Percentiles rank a stretch among this genome's conserved stretches.
phyloP scores from a whole-genome alignment of 1,140 invertebrate species.

The Nasonia vitripennis region DNA sequence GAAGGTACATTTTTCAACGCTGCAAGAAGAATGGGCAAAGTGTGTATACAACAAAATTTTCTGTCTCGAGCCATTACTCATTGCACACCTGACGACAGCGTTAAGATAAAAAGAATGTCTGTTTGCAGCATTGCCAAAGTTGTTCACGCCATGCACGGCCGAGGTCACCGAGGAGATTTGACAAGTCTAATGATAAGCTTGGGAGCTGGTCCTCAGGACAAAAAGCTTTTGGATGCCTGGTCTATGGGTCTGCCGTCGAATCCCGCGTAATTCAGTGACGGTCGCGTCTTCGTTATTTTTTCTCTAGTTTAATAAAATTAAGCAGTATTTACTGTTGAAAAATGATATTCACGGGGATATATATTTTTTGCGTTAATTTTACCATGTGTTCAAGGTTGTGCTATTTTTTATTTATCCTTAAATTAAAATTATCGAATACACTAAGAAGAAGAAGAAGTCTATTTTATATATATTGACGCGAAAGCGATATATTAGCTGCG shows the following conservation, averaged over 20 bases:
- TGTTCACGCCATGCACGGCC: slow-evolving; percentile 67
- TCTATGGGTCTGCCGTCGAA: slow-evolving; percentile 70
- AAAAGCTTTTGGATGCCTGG: slow-evolving; percentile 71
- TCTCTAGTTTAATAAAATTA: slow-evolving; percentile 7
- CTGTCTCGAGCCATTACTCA: too few species aligned
- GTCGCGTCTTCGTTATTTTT: background rate
- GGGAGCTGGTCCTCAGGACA: slow-evolving; percentile 71
- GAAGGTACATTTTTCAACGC: slow-evolving; percentile 69
- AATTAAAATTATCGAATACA: slow-evolving; percentile 19
- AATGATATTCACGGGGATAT: slow-evolving; percentile 15
- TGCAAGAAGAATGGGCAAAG: slow-evolving; percentile 74
- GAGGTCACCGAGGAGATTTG: slow-evolving; percentile 65
- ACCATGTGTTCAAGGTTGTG: slow-evolving; percentile 40
- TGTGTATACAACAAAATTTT: slow-evolving; percentile 55
- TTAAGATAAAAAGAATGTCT: slow-evolving; percentile 28
- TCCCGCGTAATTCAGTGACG: slow-evolving; percentile 60
- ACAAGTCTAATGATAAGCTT: slow-evolving; percentile 70
- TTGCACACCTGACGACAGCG: too few species aligned
- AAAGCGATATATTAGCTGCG: background rate
- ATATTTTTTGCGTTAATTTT: slow-evolving; percentile 39
- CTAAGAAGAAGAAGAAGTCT: background rate
- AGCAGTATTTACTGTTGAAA: slow-evolving; percentile 44
- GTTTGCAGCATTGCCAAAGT: slow-evolving; percentile 71
- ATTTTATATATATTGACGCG: slow-evolving; percentile 17
- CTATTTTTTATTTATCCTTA: slow-evolving; percentile 37